These are phyloP conservation scores for Zaprionus obscuricornis DNA, from an alignment of 2,888 invertebrate genomes.

Conservation along the genomic window DNA sequence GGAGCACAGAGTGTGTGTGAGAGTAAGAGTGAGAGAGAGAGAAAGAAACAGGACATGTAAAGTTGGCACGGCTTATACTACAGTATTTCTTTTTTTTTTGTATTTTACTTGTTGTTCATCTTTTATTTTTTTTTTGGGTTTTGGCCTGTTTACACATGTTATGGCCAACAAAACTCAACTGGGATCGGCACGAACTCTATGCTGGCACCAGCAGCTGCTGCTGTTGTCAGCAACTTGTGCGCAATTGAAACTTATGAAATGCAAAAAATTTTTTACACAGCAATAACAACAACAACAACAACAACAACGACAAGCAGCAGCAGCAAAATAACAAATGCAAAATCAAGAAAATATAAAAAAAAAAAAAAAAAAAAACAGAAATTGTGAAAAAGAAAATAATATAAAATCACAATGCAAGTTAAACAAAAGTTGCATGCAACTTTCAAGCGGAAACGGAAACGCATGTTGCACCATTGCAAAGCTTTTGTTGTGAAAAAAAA, in stretches of 20 bases:
- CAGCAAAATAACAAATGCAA: slow-evolving; percentile 64
- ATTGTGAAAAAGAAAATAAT: slow-evolving; percentile 22
- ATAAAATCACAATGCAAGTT: slow-evolving; percentile 63
- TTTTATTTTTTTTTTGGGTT: slow-evolving; percentile 30
- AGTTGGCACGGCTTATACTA: no score
- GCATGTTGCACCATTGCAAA: slow-evolving; percentile 61
- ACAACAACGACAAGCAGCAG: slow-evolving; percentile 38
- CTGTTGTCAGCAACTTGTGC: slow-evolving; percentile 73
- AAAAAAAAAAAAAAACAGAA: slow-evolving; percentile 32
- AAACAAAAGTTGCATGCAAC: slow-evolving; percentile 66
- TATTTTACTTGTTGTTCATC: slow-evolving; percentile 8
- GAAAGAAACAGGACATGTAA: no score
- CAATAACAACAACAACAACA: slow-evolving; percentile 9
- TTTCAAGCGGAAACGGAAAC: slow-evolving; percentile 67
- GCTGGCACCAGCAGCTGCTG: slow-evolving; percentile 23
- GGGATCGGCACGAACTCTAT: slow-evolving; percentile 23
- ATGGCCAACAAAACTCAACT: slow-evolving; percentile 55
- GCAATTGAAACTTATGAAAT: slow-evolving; percentile 75
- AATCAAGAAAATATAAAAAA: slow-evolving; percentile 33
- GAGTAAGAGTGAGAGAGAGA: not conserved
- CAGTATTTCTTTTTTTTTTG: no score
- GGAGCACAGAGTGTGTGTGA: not conserved
- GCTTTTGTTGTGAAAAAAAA: slow-evolving; percentile 38
- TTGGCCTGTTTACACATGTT: slow-evolving; percentile 70
- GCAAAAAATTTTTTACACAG: slow-evolving; percentile 51